Percentiles rank a stretch among this genome's conserved stretches.
Evolutionary conservation across 2,888 invertebrate genomes (phyloP).

Genomic region (Eupithecia centaureata): DNA sequence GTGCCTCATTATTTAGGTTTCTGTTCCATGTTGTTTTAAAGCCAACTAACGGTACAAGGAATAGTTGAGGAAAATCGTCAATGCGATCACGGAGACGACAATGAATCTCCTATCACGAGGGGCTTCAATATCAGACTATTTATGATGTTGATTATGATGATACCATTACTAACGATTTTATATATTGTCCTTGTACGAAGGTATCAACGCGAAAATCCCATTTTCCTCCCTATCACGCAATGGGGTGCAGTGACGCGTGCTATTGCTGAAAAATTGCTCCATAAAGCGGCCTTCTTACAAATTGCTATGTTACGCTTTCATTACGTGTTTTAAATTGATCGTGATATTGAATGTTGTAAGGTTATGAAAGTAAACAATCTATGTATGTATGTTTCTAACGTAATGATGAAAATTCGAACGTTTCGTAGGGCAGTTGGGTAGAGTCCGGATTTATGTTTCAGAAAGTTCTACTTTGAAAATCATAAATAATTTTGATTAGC

Average conservation of each 20-base stretch:
- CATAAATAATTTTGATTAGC: no score
- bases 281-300: conserved; percentile 60
- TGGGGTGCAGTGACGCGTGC: conserved; percentile 64
- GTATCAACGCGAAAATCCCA: conserved; percentile 30
- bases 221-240: conserved; percentile 57
- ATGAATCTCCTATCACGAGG: neutral
- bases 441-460: neutral
- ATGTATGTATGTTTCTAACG: neutral
- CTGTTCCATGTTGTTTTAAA: no score
- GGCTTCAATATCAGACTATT: neutral
- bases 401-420: neutral
- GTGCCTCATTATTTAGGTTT: no score
- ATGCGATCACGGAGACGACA: neutral
- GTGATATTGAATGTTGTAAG: conserved; percentile 38
- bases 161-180: neutral
- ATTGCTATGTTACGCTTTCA: conserved; percentile 53
- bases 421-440: neutral
- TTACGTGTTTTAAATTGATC: conserved; percentile 46
- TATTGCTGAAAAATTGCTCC: conserved; percentile 67
- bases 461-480: no score
- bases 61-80: no score
- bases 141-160: neutral
- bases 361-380: neutral
- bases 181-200: conserved; percentile 9
- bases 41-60: no score